A percentile compares a stretch with the other conserved stretches of the same genome.
These are phyloP conservation scores for Rhabditophanes sp. DNA, from an alignment of 2,888 invertebrate genomes.

Conservation along the genomic window DNA sequence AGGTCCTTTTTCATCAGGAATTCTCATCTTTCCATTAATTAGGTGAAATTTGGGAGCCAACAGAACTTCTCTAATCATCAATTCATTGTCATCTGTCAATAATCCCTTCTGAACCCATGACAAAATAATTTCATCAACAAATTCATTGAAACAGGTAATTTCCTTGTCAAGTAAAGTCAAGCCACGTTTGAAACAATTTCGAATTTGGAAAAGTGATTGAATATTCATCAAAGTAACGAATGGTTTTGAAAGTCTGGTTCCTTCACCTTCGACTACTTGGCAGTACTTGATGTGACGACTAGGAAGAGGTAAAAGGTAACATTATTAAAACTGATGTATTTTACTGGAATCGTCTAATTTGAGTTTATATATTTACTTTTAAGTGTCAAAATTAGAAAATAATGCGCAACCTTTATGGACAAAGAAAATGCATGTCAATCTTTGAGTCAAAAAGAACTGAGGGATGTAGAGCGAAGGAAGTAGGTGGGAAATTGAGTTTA, in stretches of 20 bases:
- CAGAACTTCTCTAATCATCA: conserved; percentile 16
- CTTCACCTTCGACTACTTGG: conserved; percentile 50
- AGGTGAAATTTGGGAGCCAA: conserved; percentile 20
- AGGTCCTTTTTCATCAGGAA: too few species aligned
- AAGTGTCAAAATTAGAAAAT: too few species aligned
- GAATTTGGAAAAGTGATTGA: conserved; percentile 46
- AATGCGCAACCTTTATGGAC: too few species aligned
- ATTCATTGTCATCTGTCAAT: conserved; percentile 9
- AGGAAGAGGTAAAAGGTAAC: too few species aligned
- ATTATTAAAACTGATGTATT: too few species aligned
- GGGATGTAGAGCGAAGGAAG: too few species aligned
- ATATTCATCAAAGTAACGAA: conserved; percentile 49
- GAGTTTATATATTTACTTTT: too few species aligned
- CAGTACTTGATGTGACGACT: conserved; percentile 36
- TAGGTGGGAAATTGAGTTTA: too few species aligned
- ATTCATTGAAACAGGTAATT: conserved; percentile 10
- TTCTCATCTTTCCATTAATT: conserved; percentile 15
- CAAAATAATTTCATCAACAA: conserved; percentile 10
- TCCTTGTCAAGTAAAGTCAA: conserved; percentile 17
- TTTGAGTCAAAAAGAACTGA: too few species aligned
- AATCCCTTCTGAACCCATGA: conserved; percentile 11
- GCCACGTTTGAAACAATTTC: conserved; percentile 16
- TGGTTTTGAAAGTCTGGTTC: conserved; percentile 50
- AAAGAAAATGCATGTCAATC: too few species aligned
- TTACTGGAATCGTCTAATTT: too few species aligned